phyloP scores from a whole-genome alignment of 2,113 vertebrate genomes.

The Todiramphus saurophagus region DNA sequence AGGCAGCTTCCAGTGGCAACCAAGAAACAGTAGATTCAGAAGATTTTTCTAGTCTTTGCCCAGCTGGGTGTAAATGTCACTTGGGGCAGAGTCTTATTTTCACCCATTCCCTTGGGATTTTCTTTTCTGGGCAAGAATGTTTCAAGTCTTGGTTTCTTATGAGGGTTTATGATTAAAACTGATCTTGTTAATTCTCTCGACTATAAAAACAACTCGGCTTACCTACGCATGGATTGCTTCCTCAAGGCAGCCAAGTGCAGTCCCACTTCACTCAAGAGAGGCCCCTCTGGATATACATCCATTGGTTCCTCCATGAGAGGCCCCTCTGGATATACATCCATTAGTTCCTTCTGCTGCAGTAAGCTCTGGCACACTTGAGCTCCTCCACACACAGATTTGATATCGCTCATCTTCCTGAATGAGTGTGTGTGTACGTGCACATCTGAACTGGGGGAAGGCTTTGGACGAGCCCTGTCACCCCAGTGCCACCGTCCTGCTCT shows the following conservation, averaged over 20 bases:
- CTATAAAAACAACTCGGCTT: neutral
- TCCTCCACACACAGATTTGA: neutral
- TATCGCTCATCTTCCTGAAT: neutral
- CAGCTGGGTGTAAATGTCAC: neutral
- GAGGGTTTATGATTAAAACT: neutral
- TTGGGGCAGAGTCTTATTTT: neutral
- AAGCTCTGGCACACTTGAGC: neutral
- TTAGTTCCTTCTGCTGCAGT: neutral
- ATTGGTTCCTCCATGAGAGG: fast-evolving
- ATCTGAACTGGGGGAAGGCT: neutral
- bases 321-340: neutral
- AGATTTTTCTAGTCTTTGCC: neutral
- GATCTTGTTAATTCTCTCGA: neutral
- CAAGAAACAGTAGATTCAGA: neutral
- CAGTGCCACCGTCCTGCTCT: neutral
- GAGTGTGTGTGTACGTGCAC: no score
- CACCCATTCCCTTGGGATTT: neutral
- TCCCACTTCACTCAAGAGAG: neutral
- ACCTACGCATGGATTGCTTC: neutral
- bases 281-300: neutral
- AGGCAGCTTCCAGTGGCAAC: neutral
- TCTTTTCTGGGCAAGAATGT: neutral
- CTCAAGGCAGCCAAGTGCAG: neutral
- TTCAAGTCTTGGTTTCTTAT: neutral
- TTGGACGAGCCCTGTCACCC: neutral